A percentile compares a stretch with the other conserved stretches of the same genome.
Evolutionary conservation across 2,888 invertebrate species (phyloP).

Genomic region (Agrochola macilenta): DNA sequence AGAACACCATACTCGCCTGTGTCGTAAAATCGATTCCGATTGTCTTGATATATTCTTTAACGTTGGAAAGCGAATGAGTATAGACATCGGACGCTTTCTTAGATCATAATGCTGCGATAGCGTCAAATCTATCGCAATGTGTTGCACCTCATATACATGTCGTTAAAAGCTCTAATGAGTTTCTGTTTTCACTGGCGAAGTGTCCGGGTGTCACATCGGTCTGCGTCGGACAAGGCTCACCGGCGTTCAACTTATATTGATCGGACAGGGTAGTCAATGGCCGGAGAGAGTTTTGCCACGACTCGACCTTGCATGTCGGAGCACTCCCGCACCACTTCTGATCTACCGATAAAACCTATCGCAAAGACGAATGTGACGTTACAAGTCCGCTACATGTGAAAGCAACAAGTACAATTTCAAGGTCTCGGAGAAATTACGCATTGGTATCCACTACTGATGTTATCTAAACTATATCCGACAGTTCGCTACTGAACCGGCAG

Average conservation of each 20-base stretch:
- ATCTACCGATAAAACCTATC: constrained; percentile 83
- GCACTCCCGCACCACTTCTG: constrained; percentile 73
- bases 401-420: constrained; percentile 85
- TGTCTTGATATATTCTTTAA: constrained; percentile 69
- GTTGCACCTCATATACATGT: constrained; percentile 77
- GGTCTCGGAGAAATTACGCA: constrained; percentile 77
- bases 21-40: constrained; percentile 68
- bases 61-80: constrained; percentile 63
- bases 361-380: constrained; percentile 76
- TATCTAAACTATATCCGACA: constrained; percentile 62
- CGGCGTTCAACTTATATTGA: constrained; percentile 79
- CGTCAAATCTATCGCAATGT: constrained; percentile 73
- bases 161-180: constrained; percentile 83
- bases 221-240: constrained; percentile 48
- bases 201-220: constrained; percentile 76
- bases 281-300: constrained; percentile 79
- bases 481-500: constrained; percentile 62
- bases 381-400: constrained; percentile 80
- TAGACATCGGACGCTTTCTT: constrained; percentile 68
- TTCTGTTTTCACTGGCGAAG: constrained; percentile 79
- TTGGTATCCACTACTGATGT: constrained; percentile 67
- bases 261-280: constrained; percentile 77
- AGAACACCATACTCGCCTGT: constrained; percentile 61
- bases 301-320: constrained; percentile 73
- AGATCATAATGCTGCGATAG: constrained; percentile 74